Conservation (phyloP, 2,888 invertebrate genomes). For the Diachrysia chrysitis region DNA sequence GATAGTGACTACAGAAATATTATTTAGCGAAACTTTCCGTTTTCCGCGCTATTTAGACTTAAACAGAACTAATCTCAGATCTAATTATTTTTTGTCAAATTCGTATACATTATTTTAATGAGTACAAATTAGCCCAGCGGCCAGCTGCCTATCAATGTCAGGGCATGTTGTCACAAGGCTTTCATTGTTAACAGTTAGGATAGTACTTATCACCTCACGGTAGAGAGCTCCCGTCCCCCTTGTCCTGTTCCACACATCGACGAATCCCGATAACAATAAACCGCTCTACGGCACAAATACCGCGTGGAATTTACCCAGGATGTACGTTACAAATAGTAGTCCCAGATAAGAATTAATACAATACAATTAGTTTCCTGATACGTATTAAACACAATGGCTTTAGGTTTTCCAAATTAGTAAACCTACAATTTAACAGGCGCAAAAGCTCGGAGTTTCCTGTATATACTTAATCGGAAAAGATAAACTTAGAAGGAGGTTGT, state of each 20-base stretch:
- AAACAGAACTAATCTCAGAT: background rate
- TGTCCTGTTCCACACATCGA: constrained; percentile 55
- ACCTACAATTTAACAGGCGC: constrained; percentile 50
- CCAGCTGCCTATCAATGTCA: constrained; percentile 52
- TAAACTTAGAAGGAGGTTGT: constrained; percentile 7
- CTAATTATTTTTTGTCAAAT: background rate
- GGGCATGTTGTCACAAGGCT: constrained; percentile 65
- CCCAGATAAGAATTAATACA: constrained; percentile 53
- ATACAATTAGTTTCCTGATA: constrained; percentile 55
- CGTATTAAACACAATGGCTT: constrained; percentile 58
- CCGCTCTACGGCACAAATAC: constrained; percentile 36
- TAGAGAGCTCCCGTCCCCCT: constrained; percentile 68
- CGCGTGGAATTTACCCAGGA: constrained; percentile 62
- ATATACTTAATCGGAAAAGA: constrained; percentile 5
- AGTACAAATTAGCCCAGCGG: constrained; percentile 33
- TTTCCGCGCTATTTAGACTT: no score
- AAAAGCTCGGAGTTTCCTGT: constrained; percentile 39
- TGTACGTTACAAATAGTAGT: constrained; percentile 44
- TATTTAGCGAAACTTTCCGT: no score
- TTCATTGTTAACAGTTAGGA: constrained; percentile 70
- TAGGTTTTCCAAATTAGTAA: constrained; percentile 62
- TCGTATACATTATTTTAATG: background rate
- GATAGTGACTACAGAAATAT: no score
- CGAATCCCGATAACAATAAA: constrained; percentile 63
- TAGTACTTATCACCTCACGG: constrained; percentile 64